Base-by-base conservation (phyloP, 2,797 vertebrate genomes). In the Falco columbarius region DNA sequence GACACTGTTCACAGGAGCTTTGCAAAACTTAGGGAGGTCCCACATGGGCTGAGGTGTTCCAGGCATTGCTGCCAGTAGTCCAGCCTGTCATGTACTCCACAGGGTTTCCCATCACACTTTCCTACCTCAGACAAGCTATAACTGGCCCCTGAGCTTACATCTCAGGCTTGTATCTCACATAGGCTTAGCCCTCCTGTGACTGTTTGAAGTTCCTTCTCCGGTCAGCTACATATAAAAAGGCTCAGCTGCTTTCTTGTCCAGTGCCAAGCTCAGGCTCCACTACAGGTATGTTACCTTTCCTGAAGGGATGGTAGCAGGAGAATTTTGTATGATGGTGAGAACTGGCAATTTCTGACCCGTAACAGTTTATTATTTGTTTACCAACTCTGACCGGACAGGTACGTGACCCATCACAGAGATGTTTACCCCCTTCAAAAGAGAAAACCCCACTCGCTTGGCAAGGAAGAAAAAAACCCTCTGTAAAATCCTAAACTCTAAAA, bases 401-500 rank as follows among this genome's bases (percentile, higher is more conserved):
- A 56, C 1, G 1, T 38, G 40, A 66, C 36, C 26, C 30, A 40
- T 27, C 20, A 58, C 30, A 88, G 38, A 59, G 10, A 68, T 46
- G 3, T 86, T 73, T 58, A 84, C 20, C 19, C 12, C 65, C 20
- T 77, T 73, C 46, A 42, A 56, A 61, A 85, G 30, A 81, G 38
- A 70, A 68, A 93, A 34, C 6, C 4, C 20, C 23, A 52, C 9
- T 85, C 82, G 6, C 63, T 42, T 73, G 62, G n/a, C 29, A 93
- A 73, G 16, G 6, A 68, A 86, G 14, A 34, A 84, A 79, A 84
- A 32, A 47, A 0, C 0, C 1, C 1, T 4, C 16, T 1, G 20
- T 36, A 47, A 86, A 65, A 89, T 38, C 21, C 32, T 86, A 72
- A 86, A 56, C 20, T 46, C 18, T 55, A 67, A 42, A 81, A 75